A percentile compares a stretch with the other conserved stretches of the same genome.
Evolutionary conservation across 1,140 invertebrate species (phyloP).

Genomic region (fruit fly (Drosophila melanogaster)): DNA sequence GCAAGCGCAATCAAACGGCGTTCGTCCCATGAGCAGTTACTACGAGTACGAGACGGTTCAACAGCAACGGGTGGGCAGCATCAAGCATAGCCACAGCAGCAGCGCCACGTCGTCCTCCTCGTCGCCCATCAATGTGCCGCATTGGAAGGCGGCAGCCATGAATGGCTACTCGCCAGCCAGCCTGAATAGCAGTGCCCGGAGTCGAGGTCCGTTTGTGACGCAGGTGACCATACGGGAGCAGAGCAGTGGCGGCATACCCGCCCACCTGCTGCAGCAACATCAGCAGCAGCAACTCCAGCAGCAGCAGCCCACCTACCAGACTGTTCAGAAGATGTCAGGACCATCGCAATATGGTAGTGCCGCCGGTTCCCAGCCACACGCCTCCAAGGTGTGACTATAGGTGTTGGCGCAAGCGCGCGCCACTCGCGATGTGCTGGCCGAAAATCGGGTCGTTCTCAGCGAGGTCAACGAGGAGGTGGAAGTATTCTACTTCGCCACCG

Average conservation of each 20-base stretch:
- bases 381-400: slow-evolving; percentile 84
- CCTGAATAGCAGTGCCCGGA: slow-evolving; percentile 80
- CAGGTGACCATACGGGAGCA: slow-evolving; percentile 85
- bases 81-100: slow-evolving; percentile 75
- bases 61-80: slow-evolving; percentile 84
- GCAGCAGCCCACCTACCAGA: slow-evolving; percentile 78
- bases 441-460: slow-evolving; percentile 28
- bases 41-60: slow-evolving; percentile 93
- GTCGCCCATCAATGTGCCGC: slow-evolving; percentile 74
- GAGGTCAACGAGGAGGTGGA: slow-evolving; percentile 72
- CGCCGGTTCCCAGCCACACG: slow-evolving; percentile 73
- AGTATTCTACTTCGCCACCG: slow-evolving; percentile 80
- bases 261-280: slow-evolving; percentile 44
- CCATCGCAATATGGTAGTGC: slow-evolving; percentile 64
- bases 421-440: slow-evolving; percentile 61
- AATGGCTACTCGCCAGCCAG: slow-evolving; percentile 73
- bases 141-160: slow-evolving; percentile 76
- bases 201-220: slow-evolving; percentile 86
- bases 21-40: slow-evolving; percentile 91
- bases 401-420: slow-evolving; percentile 79
- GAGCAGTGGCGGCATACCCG: slow-evolving; percentile 31
- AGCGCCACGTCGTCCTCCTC: slow-evolving; percentile 29
- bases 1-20: slow-evolving; percentile 27
- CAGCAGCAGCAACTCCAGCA: slow-evolving; percentile 40
- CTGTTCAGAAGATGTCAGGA: slow-evolving; percentile 61